phyloP scores from a whole-genome alignment of 2,797 vertebrate species.

The Scolopax bukidnonensis region DNA sequence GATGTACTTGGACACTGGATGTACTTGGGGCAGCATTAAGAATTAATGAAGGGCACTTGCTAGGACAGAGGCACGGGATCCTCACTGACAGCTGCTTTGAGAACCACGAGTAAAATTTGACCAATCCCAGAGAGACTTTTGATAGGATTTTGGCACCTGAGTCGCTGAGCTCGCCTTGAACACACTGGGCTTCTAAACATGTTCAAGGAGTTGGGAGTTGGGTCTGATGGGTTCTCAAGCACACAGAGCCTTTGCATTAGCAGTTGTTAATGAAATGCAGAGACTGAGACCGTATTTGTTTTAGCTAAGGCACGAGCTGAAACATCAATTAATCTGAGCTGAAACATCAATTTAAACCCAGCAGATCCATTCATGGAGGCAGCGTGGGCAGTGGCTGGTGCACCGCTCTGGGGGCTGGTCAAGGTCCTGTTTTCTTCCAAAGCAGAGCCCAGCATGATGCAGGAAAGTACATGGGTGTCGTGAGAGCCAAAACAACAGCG shows the following conservation, averaged over 20 bases:
- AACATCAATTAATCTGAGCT: neutral
- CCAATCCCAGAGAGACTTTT: neutral
- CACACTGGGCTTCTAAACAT: accelerated
- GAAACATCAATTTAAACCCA: neutral
- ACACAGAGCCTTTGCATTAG: neutral
- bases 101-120: neutral
- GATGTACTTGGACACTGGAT: neutral
- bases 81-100: accelerated
- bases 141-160: accelerated
- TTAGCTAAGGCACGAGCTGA: neutral
- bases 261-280: neutral
- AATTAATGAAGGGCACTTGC: slow-evolving; percentile 46
- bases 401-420: neutral
- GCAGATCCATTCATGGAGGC: neutral
- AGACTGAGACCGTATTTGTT: neutral
- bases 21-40: slow-evolving; percentile 20
- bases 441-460: neutral
- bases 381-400: neutral
- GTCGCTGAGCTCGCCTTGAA: neutral
- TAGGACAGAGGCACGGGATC: neutral
- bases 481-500: neutral
- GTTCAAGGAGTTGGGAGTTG: too few relatives aligned
- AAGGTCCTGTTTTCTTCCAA: neutral
- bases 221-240: neutral
- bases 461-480: neutral